Evolutionary conservation across 2,888 invertebrate genomes (phyloP).

Genomic region (Dynastes tityus): DNA sequence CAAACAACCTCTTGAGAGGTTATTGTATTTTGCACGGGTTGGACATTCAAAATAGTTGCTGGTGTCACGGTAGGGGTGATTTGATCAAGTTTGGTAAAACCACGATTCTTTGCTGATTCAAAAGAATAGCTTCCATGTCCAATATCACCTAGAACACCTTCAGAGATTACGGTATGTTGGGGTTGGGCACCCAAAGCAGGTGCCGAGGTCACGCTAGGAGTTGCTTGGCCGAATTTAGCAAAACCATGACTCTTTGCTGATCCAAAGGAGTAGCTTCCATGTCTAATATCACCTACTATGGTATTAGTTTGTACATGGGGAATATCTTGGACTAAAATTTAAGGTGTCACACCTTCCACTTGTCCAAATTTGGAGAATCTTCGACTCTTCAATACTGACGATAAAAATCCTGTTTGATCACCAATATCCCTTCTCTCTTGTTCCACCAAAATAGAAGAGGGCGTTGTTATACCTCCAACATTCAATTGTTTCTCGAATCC

Average conservation of each 20-base stretch:
- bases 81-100: neutral
- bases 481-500: conserved; percentile 29
- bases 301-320: too few species aligned
- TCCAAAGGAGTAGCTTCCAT: neutral
- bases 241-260: neutral
- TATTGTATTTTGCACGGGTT: conserved; percentile 24
- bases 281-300: too few species aligned
- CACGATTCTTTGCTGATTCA: neutral
- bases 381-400: conserved; percentile 15
- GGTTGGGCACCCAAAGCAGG: neutral
- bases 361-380: conserved; percentile 29
- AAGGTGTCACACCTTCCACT: neutral
- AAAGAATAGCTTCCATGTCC: neutral
- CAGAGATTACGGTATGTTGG: conserved; percentile 19
- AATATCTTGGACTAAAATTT: too few species aligned
- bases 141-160: neutral
- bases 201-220: neutral
- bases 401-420: neutral
- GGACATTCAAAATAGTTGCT: neutral
- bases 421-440: neutral
- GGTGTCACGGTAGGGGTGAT: neutral
- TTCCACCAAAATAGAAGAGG: neutral
- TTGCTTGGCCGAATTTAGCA: neutral
- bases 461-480: conserved; percentile 3
- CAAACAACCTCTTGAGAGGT: neutral